Evolutionary conservation across 2,113 vertebrate species (phyloP).

Genomic region (Pygoscelis adeliae): DNA sequence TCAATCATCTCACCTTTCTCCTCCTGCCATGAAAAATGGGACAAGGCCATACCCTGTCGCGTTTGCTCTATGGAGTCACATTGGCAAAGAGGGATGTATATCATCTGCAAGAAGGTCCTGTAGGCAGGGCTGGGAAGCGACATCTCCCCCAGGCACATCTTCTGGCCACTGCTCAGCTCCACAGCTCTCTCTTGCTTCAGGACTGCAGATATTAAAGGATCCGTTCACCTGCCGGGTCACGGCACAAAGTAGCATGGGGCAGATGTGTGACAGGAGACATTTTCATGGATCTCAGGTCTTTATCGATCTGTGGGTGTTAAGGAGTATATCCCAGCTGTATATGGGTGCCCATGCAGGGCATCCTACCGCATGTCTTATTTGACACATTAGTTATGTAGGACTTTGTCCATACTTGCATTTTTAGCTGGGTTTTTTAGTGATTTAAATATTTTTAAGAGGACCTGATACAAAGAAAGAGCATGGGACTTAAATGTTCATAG

Average conservation of each 20-base stretch:
- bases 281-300: neutral
- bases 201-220: neutral
- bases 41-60: accelerated
- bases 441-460: neutral
- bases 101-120: neutral
- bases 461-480: neutral
- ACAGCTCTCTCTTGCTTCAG: neutral
- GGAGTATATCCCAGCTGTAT: neutral
- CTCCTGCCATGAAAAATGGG: neutral
- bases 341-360: neutral
- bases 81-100: neutral
- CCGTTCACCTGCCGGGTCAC: neutral
- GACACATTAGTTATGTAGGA: neutral
- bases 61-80: neutral
- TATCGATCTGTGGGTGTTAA: neutral
- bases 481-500: neutral
- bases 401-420: neutral
- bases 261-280: neutral
- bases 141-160: neutral
- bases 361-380: neutral
- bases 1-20: neutral
- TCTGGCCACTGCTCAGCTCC: neutral
- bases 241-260: neutral
- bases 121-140: neutral
- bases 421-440: neutral